Conservation (phyloP, 2,113 vertebrate genomes). For the Oreochromis tanganicae region DNA sequence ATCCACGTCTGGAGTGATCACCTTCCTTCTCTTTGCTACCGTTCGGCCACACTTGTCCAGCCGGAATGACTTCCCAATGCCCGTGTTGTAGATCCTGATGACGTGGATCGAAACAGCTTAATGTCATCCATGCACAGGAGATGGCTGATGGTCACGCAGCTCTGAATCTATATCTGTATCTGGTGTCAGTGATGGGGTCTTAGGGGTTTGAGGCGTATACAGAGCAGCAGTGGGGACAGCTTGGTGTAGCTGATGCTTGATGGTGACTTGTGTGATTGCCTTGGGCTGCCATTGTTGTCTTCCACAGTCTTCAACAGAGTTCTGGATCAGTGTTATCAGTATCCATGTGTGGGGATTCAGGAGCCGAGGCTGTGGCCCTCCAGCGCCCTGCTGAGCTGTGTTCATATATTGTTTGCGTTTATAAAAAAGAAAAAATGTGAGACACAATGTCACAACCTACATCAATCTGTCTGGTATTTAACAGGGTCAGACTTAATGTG, state of each 20-base stretch:
- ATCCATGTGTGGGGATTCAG: background rate
- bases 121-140: background rate
- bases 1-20: background rate
- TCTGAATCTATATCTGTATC: background rate
- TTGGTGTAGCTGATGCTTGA: background rate
- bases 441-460: background rate
- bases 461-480: background rate
- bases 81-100: background rate
- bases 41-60: background rate
- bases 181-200: accelerated
- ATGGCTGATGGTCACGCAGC: background rate
- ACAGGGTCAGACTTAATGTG: background rate
- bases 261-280: background rate
- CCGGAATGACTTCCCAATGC: background rate
- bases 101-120: background rate
- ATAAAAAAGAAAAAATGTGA: background rate
- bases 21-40: background rate
- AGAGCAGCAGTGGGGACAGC: background rate
- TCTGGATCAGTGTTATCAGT: background rate
- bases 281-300: background rate
- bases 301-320: background rate
- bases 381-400: background rate
- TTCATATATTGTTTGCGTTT: background rate
- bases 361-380: background rate
- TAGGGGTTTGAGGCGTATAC: background rate